phyloP scores from a whole-genome alignment of 1,140 invertebrate genomes.

The Notospermus geniculatus region DNA sequence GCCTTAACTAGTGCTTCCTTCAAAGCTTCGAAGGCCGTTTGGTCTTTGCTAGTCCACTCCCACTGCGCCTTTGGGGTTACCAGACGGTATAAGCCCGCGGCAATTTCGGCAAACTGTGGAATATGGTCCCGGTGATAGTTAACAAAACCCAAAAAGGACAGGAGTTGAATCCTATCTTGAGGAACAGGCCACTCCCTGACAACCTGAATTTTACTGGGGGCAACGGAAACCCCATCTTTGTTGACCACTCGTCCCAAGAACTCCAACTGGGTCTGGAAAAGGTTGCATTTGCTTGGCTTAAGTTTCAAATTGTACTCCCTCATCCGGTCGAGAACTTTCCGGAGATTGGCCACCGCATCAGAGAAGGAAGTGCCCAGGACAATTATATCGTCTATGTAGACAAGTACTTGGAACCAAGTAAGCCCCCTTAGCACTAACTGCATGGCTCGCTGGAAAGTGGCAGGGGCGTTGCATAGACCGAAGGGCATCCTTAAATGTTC shows the following conservation, averaged over 20 bases:
- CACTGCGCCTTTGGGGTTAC: not conserved
- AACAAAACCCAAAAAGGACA: too few relatives aligned
- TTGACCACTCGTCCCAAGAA: not conserved
- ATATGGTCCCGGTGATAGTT: not conserved
- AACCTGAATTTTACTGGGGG: not conserved
- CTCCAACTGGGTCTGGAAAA: slow-evolving; percentile 5
- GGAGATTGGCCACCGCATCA: too few relatives aligned
- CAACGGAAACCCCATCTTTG: not conserved
- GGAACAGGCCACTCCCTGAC: not conserved
- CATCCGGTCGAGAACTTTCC: too few relatives aligned
- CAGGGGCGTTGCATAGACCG: too few relatives aligned
- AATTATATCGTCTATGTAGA: too few relatives aligned
- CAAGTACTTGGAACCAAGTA: too few relatives aligned
- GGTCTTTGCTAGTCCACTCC: not conserved
- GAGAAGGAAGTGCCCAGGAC: too few relatives aligned
- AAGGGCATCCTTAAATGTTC: too few relatives aligned
- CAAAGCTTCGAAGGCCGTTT: not conserved
- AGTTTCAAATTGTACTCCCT: slow-evolving; percentile 15
- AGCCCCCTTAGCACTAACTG: too few relatives aligned
- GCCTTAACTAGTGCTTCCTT: not conserved
- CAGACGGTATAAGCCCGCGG: not conserved
- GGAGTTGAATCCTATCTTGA: too few relatives aligned
- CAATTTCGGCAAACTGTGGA: not conserved
- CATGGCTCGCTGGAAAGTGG: too few relatives aligned
- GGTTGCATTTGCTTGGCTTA: slow-evolving; percentile 17